Evolutionary conservation across 2,797 vertebrate genomes (phyloP).

Genomic region (Linurgus olivaceus): DNA sequence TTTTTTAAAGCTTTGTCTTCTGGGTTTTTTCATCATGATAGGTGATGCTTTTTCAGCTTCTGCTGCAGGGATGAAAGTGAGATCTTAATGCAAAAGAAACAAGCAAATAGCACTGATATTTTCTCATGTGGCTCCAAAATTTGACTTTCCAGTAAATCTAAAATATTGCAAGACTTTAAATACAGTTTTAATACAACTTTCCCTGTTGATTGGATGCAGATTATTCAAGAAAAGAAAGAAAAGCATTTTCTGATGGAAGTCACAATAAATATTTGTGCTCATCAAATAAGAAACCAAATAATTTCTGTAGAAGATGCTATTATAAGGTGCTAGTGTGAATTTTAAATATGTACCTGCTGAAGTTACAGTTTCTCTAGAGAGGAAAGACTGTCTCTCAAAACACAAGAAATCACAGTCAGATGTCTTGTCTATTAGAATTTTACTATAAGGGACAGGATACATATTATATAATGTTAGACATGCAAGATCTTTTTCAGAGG

Average conservation of each 20-base stretch:
- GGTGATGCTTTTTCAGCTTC: background rate
- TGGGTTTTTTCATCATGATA: background rate
- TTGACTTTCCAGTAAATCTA: background rate
- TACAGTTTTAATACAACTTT: background rate
- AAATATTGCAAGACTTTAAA: background rate
- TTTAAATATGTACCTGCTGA: background rate
- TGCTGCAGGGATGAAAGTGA: background rate
- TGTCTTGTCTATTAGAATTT: background rate
- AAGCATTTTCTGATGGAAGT: background rate
- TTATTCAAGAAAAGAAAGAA: background rate
- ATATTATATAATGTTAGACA: background rate
- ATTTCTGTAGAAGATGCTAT: background rate
- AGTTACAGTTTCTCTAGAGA: background rate
- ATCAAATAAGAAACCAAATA: background rate
- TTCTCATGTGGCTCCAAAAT: background rate
- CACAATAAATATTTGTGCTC: background rate
- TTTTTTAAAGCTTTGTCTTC: background rate
- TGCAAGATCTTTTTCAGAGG: background rate
- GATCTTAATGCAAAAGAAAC: background rate
- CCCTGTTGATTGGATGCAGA: background rate
- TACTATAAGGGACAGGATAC: fast-evolving
- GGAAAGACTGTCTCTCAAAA: background rate
- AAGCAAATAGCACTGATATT: background rate
- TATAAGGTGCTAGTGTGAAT: background rate
- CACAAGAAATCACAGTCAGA: background rate